Conservation (phyloP, 2,888 invertebrate genomes). For the Baronia brevicornis region DNA sequence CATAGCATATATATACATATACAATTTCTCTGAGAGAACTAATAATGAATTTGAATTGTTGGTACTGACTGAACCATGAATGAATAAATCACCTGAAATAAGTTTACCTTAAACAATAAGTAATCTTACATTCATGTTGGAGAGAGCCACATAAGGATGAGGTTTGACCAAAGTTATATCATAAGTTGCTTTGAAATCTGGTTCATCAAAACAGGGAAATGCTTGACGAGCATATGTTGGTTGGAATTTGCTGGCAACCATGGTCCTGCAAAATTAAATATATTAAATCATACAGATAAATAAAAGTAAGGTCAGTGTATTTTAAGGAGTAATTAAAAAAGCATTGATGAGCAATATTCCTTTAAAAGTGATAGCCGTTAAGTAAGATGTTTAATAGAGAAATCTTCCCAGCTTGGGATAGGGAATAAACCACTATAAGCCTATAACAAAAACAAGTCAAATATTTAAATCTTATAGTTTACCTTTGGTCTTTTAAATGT, state of each 20-base stretch:
- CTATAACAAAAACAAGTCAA: too few relatives aligned
- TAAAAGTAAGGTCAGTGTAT: background rate
- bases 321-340: background rate
- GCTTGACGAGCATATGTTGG: slow-evolving; percentile 95
- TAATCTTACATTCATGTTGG: slow-evolving; percentile 88
- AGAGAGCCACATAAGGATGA: slow-evolving; percentile 82
- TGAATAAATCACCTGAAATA: too few relatives aligned
- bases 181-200: slow-evolving; percentile 90
- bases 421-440: too few relatives aligned
- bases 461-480: too few relatives aligned
- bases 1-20: too few relatives aligned
- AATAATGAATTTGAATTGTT: too few relatives aligned
- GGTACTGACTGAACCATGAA: too few relatives aligned
- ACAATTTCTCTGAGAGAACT: too few relatives aligned
- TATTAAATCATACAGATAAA: background rate
- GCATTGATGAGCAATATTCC: background rate
- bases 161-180: slow-evolving; percentile 86
- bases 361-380: background rate
- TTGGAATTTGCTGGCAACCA: slow-evolving; percentile 95
- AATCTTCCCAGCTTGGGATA: too few relatives aligned
- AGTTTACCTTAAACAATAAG: slow-evolving; percentile 8
- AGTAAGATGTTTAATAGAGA: background rate
- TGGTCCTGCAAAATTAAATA: slow-evolving; percentile 74
- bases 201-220: slow-evolving; percentile 97
- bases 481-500: slow-evolving; percentile 73